A percentile compares a stretch with the other conserved stretches of the same genome.
Conservation (phyloP, 1,140 invertebrate genomes). For the Drosophila busckii region DNA sequence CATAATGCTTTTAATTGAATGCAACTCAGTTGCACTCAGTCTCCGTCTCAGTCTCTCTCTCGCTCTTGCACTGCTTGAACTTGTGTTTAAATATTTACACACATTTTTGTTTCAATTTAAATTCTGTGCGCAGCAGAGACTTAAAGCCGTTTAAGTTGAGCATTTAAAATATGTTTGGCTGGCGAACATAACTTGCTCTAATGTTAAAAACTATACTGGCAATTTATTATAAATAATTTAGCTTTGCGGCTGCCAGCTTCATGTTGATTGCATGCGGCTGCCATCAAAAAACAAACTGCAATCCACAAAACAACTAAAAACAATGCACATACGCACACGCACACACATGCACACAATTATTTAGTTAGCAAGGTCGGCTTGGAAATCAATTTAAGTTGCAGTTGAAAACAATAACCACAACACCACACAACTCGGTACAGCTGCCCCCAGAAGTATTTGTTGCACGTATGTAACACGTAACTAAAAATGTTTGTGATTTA, state of each 20-base stretch:
- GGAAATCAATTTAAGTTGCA: constrained; percentile 65
- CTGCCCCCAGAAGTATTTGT: constrained; percentile 19
- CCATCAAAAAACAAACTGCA: constrained; percentile 6
- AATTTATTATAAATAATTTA: constrained; percentile 61
- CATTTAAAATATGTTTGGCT: neutral
- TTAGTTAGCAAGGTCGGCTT: constrained; percentile 41
- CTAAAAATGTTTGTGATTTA: constrained; percentile 52
- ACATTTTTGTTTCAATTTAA: constrained; percentile 70
- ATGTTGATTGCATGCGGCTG: constrained; percentile 42
- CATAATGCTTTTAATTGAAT: constrained; percentile 75
- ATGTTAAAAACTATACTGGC: constrained; percentile 58
- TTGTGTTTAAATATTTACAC: constrained; percentile 63
- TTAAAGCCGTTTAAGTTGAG: neutral
- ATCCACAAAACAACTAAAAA: constrained; percentile 10
- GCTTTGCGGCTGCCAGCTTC: constrained; percentile 18
- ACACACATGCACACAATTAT: neutral
- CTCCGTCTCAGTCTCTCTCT: constrained; percentile 32
- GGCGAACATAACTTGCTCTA: constrained; percentile 32
- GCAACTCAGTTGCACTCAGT: constrained; percentile 50
- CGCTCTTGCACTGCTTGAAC: constrained; percentile 7
- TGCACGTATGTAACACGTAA: constrained; percentile 29
- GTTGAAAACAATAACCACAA: constrained; percentile 37
- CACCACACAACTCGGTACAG: neutral
- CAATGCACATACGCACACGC: constrained; percentile 2
- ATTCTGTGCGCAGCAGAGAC: constrained; percentile 43